Base-by-base conservation (phyloP, 2,888 invertebrate genomes). In the Thumatha senex region DNA sequence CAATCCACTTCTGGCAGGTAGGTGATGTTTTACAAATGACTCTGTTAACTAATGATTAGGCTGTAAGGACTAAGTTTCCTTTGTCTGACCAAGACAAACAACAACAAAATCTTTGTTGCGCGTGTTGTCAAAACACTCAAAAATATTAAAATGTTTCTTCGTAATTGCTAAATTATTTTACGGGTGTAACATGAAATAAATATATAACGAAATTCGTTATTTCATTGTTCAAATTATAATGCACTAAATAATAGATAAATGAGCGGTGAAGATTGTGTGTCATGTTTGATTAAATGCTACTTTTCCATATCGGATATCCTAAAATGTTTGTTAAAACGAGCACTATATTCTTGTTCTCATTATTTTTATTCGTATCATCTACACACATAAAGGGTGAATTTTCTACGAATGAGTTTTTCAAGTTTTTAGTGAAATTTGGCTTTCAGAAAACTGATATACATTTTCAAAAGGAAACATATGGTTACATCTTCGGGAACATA, bases 401-500 rank as follows among this genome's bases (percentile, higher is more conserved):
- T 77, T 84, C 89, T 39, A 90, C 90, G 1, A 68, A 77, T 55
- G 95, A 96, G 42, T 97, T 97, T 84, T 98, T 98, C 81, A 96
- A 96, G 85, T 98, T 99, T 86, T 92, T 99, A 46, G 94, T 97
- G 15, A 98, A 98, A 85, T 99, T 98, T 86, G 99, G 98, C 51
- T 97, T 99, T 82, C 98, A 99, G 89, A 98, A 98, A 87, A 98
- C 98, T 11, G 97, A 98, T 82, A 93, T 95, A 39, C 96, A 97
- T 82, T 95, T 95, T 67, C 94, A 95, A 72, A 95, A 95, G 68
- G 95, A 96, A 75, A 97, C 98, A 62, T 96, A 96, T 85, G 99
- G 99, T 42, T 99, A 97, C 84, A 97, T 99, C 70, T 99, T 97
- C 82, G 99, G 99, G 11, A 99, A 99, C 83, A 94, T 99, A 41